Base-by-base conservation (phyloP, 2,888 invertebrate genomes). In the Allophyes oxyacanthae region DNA sequence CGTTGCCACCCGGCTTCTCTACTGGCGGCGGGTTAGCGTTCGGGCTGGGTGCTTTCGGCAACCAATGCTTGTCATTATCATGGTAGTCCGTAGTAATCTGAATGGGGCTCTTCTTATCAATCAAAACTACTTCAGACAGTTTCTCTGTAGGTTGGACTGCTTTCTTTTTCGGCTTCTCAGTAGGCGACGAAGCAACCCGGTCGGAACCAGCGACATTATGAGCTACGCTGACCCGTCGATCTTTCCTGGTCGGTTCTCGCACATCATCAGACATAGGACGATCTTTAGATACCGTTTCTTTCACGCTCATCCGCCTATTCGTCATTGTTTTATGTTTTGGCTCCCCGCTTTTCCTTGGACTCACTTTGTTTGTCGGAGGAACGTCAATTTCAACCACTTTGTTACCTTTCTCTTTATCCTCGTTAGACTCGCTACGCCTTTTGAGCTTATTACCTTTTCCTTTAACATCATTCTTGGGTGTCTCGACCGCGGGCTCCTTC, bases 11-110 rank as follows among this genome's bases (percentile, higher is more conserved):
- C 0, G 86, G 85, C 69, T 89, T 92, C 65, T 93, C 94, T 6
- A 92, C 88, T 14, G 89, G 87, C 11, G 92, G 90, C n/a, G 88
- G 91, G 54, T 87, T 83, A 32, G 83, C 77, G 33, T 85, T 83
- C 11, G 94, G 93, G 62, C 92, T 94, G 6, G 86, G 85, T 20
- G 88, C 87, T 73, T 91, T 90, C 9, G 90, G 84, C 44, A 90
- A 61, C 93, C 93, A 94, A 65, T 87, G 86, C 69, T 92, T 91
- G 51, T 90, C 90, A 63, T 76, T 78, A 42, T 85, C 88, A 43
- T 83, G 72, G 56, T 85, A 89, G 37, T 87, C 85, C 32, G 87
- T 84, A 58, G 78, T 79, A 4, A 83, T 75, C 6, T 61, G 72
- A 9, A 80, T 45, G 30, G 87, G 80, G 46, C 80, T 79, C 69